Percentiles rank a stretch among this genome's conserved stretches.
Conservation (phyloP, 2,888 invertebrate species). For the Chrysodeixis includens region DNA sequence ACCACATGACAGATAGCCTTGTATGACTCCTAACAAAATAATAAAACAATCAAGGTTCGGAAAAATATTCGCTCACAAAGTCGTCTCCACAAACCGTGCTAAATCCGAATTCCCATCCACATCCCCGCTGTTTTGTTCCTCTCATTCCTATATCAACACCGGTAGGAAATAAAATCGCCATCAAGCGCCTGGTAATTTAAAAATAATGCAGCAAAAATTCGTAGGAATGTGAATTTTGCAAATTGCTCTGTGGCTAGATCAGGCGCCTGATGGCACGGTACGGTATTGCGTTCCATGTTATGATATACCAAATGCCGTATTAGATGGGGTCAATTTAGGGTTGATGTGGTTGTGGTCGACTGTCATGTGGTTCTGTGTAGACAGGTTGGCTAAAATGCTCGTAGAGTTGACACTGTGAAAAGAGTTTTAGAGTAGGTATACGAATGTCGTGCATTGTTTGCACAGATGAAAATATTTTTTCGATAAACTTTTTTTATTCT, state of each 20-base stretch:
- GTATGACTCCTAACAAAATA: constrained; percentile 45
- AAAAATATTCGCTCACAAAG: constrained; percentile 59
- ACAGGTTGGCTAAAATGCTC: not conserved
- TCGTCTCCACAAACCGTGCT: constrained; percentile 53
- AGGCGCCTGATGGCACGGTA: constrained; percentile 65
- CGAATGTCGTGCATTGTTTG: not conserved
- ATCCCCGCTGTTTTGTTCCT: constrained; percentile 78
- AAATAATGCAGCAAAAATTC: constrained; percentile 85
- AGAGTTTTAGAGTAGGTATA: not conserved
- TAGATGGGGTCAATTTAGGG: constrained; percentile 1
- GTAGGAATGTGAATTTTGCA: constrained; percentile 78
- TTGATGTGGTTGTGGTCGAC: constrained; percentile 10
- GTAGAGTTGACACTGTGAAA: not conserved
- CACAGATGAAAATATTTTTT: not conserved
- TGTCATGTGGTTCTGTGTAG: constrained; percentile 4
- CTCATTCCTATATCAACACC: constrained; percentile 77
- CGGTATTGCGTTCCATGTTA: constrained; percentile 21
- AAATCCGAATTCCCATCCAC: constrained; percentile 76
- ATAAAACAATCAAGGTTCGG: constrained; percentile 59
- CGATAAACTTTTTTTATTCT: too few relatives aligned
- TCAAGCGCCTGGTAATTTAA: constrained; percentile 85
- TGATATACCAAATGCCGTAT: constrained; percentile 19
- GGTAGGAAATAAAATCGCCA: constrained; percentile 86
- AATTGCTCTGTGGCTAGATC: constrained; percentile 74
- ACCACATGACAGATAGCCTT: not conserved